These are phyloP conservation scores for Leptocoma aspasia DNA, from an alignment of 2,113 vertebrate species.

Conservation along the genomic window DNA sequence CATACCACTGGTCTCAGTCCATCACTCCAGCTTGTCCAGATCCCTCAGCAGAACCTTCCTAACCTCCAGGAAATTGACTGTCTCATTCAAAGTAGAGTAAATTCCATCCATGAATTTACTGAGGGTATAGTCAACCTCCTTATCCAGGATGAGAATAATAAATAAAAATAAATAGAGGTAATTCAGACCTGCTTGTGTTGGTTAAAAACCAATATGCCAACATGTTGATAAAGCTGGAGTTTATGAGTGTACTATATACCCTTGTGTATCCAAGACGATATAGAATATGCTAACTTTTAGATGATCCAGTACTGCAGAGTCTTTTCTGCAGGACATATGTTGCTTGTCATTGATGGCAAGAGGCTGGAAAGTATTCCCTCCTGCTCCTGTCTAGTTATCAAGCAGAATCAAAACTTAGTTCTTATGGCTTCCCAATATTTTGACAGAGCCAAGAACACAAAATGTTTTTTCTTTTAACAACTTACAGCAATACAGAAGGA, in stretches of 20 bases:
- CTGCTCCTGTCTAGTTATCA: neutral
- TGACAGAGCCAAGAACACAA: neutral
- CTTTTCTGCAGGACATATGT: neutral
- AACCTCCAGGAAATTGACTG: neutral
- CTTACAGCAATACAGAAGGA: neutral
- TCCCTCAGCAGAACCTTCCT: neutral
- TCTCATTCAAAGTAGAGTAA: accelerated
- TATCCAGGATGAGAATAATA: neutral
- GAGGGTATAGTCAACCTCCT: neutral
- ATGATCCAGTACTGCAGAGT: neutral
- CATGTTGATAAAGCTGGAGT: neutral
- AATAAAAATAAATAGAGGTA: neutral
- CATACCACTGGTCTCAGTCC: neutral
- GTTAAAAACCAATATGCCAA: neutral
- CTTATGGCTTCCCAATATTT: neutral
- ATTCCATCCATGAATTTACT: neutral
- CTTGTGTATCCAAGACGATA: neutral
- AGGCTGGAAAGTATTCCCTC: neutral
- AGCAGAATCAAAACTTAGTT: neutral
- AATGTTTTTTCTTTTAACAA: neutral
- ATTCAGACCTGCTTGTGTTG: neutral
- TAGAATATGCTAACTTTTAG: neutral
- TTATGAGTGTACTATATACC: neutral
- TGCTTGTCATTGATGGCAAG: neutral
- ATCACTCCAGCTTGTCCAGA: neutral